phyloP scores from a whole-genome alignment of 2,113 vertebrate genomes.

The Chroicocephalus ridibundus region DNA sequence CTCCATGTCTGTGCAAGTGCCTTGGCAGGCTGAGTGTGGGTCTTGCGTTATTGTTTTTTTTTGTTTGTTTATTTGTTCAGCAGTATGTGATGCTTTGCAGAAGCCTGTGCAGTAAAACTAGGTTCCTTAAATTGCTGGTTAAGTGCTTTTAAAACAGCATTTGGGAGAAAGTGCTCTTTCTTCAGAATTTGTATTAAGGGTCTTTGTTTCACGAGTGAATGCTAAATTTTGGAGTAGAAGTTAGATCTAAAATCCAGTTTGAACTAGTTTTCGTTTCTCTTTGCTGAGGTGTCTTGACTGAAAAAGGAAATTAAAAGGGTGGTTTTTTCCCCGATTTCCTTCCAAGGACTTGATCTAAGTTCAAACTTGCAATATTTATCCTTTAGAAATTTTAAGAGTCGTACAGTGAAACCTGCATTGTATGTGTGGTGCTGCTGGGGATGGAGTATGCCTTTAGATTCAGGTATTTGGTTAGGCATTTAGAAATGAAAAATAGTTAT shows the following conservation, averaged over 20 bases:
- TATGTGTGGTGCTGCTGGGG: not conserved
- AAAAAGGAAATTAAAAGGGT: not conserved
- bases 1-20: not conserved
- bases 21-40: not conserved
- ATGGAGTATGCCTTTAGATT: not conserved
- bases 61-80: not conserved
- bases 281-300: not conserved
- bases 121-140: not conserved
- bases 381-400: not conserved
- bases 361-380: not conserved
- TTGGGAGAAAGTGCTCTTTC: not conserved
- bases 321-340: not conserved
- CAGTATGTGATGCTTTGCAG: not conserved
- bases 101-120: conserved; percentile 23
- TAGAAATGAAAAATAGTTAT: not conserved
- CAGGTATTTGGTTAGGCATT: not conserved
- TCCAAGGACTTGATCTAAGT: not conserved
- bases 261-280: not conserved
- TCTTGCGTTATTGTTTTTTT: not conserved
- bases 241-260: not conserved
- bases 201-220: not conserved
- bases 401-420: not conserved
- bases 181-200: not conserved
- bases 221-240: not conserved
- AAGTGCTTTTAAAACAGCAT: not conserved